Percentiles rank a stretch among this genome's conserved stretches.
Conservation (phyloP, 1,140 invertebrate genomes). For the Solenopsis fugax region DNA sequence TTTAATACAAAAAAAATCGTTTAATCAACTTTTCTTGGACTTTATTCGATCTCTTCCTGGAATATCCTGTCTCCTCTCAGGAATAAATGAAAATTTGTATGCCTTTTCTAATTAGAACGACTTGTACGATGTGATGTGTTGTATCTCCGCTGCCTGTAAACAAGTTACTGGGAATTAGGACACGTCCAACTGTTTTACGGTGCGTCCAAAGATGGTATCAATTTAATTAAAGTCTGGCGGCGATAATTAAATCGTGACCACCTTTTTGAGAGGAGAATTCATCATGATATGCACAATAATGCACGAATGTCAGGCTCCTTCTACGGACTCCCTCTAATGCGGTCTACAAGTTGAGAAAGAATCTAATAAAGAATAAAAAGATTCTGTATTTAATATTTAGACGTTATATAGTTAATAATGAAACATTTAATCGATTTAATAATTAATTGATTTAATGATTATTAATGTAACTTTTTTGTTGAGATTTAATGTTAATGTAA, state of each 20-base stretch:
- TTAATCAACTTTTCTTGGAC: background rate
- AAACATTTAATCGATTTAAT: background rate
- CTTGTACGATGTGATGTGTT: background rate
- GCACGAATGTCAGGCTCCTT: background rate
- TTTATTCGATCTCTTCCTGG: background rate
- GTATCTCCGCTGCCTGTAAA: slow-evolving; percentile 8
- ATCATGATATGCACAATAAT: slow-evolving; percentile 32
- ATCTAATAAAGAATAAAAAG: background rate
- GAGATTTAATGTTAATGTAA: background rate
- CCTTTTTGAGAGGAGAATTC: background rate
- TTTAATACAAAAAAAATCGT: background rate
- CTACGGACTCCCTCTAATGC: no score
- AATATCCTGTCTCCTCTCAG: background rate
- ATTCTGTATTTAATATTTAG: background rate
- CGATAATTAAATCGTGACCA: slow-evolving; percentile 34
- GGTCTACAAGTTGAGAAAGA: background rate
- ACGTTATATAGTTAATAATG: background rate
- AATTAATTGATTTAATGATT: background rate
- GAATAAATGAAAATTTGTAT: slow-evolving; percentile 19
- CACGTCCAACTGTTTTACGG: slow-evolving; percentile 54
- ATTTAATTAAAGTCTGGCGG: slow-evolving; percentile 44
- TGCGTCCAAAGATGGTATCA: slow-evolving; percentile 24
- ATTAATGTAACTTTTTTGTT: no score
- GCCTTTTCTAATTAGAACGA: slow-evolving; percentile 42
- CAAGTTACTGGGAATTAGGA: slow-evolving; percentile 40